Evolutionary conservation across 2,113 vertebrate species (phyloP).

Genomic region (Elachura formosa): DNA sequence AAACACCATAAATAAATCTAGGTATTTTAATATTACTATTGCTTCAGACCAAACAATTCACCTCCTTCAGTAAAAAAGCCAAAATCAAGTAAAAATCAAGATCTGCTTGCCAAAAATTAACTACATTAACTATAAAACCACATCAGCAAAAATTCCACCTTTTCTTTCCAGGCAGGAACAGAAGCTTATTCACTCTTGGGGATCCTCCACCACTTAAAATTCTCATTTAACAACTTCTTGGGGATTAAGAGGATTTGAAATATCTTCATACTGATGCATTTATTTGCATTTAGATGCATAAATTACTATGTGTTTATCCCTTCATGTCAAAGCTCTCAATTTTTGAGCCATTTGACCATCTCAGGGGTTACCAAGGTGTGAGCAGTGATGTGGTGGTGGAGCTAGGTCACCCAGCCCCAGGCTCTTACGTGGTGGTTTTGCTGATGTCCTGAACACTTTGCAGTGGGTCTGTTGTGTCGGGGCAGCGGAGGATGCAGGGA

Average conservation of each 20-base stretch:
- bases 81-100: neutral
- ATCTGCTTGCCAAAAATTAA: neutral
- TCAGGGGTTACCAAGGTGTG: neutral
- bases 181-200: neutral
- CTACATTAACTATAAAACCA: neutral
- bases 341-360: neutral
- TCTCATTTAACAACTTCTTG: neutral
- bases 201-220: neutral
- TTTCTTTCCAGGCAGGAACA: neutral
- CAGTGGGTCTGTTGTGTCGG: conserved; percentile 90
- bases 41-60: neutral
- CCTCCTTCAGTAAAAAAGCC: neutral
- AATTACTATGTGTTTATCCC: neutral
- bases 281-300: neutral
- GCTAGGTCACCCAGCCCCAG: neutral
- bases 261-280: neutral
- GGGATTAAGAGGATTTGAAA: neutral
- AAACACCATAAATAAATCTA: neutral
- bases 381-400: neutral
- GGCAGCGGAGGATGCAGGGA: conserved; percentile 95
- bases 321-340: neutral
- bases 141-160: neutral
- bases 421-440: conserved; percentile 93
- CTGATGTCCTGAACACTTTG: conserved; percentile 96
- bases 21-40: neutral